Evolutionary conservation across 2,888 invertebrate genomes (phyloP).

Genomic region (Spisula solida): DNA sequence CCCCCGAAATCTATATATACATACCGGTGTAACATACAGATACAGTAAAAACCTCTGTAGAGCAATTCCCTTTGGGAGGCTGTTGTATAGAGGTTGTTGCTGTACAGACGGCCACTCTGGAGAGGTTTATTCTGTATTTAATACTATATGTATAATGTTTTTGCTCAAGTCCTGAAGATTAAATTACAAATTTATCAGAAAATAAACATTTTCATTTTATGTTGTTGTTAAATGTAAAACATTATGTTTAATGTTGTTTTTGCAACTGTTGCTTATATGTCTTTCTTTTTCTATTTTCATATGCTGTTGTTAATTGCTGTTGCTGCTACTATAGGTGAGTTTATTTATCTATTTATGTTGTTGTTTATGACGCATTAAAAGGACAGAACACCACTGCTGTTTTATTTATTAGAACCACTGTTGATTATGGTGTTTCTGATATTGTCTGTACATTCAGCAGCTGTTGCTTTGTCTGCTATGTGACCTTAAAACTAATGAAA

Average conservation of each 20-base stretch:
- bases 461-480: background rate
- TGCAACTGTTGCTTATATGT: background rate
- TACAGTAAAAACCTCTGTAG: too few relatives aligned
- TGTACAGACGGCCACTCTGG: too few relatives aligned
- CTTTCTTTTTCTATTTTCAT: conserved; percentile 21
- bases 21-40: too few relatives aligned
- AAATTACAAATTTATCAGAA: background rate
- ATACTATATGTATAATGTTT: too few relatives aligned
- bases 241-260: background rate
- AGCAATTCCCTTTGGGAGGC: too few relatives aligned
- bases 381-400: background rate
- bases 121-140: too few relatives aligned
- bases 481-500: background rate
- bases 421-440: background rate
- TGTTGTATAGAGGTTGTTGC: too few relatives aligned
- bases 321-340: background rate
- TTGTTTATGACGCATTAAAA: background rate
- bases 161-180: background rate
- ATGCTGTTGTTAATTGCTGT: background rate
- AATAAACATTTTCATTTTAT: background rate
- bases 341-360: background rate
- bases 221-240: background rate
- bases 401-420: background rate
- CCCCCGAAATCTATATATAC: too few relatives aligned
- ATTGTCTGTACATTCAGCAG: background rate